Conservation (phyloP, 1,140 invertebrate genomes). For the Hestina assimilis region DNA sequence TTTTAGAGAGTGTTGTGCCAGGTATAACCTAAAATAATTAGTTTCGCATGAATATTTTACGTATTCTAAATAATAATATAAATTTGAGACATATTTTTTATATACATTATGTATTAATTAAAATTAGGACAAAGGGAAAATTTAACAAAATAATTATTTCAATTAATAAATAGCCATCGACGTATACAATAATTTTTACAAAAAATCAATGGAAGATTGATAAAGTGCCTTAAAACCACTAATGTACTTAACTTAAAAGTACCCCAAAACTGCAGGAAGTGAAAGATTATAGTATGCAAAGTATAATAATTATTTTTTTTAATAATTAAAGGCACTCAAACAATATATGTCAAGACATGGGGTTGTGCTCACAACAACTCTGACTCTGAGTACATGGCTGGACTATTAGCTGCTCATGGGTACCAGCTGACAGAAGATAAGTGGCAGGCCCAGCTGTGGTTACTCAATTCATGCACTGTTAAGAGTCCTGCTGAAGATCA, state of each 20-base stretch:
- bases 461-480: slow-evolving; percentile 98
- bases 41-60: too few relatives aligned
- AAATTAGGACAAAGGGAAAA: too few relatives aligned
- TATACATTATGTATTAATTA: too few relatives aligned
- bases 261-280: too few relatives aligned
- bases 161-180: too few relatives aligned
- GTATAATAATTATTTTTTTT: background rate
- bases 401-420: slow-evolving; percentile 91
- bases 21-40: slow-evolving; percentile 87
- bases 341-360: slow-evolving; percentile 97
- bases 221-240: too few relatives aligned
- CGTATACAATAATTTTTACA: too few relatives aligned
- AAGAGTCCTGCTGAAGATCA: slow-evolving; percentile 98
- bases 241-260: too few relatives aligned
- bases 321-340: slow-evolving; percentile 85
- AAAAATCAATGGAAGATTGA: too few relatives aligned
- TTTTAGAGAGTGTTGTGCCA: slow-evolving; percentile 84
- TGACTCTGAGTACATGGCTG: slow-evolving; percentile 98
- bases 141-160: too few relatives aligned
- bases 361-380: slow-evolving; percentile 98
- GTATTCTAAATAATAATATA: too few relatives aligned
- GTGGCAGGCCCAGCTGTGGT: slow-evolving; percentile 92
- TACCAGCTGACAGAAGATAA: slow-evolving; percentile 92
- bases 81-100: too few relatives aligned
- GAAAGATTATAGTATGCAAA: background rate